These are phyloP conservation scores for Myiozetetes cayanensis DNA, from an alignment of 2,113 vertebrate species.

Conservation along the genomic window DNA sequence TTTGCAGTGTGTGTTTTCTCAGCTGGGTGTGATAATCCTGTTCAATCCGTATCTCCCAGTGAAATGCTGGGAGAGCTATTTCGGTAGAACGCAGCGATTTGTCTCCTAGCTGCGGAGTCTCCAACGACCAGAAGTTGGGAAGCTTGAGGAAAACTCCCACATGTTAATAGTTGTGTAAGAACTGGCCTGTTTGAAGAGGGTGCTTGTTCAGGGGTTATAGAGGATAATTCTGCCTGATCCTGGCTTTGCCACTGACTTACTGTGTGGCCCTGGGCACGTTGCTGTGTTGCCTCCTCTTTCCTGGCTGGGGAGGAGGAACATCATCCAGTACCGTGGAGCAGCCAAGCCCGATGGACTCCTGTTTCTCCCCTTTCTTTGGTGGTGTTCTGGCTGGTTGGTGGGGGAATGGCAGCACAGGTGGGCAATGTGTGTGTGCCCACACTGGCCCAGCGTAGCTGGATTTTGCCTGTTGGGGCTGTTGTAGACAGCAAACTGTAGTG, in stretches of 20 bases:
- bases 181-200: neutral
- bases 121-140: neutral
- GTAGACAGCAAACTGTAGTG: neutral
- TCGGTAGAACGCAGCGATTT: neutral
- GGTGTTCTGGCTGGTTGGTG: neutral
- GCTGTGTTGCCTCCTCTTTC: neutral
- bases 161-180: neutral
- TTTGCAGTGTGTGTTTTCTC: accelerated
- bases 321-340: accelerated
- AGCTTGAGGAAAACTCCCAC: neutral
- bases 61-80: accelerated
- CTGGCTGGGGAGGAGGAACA: neutral
- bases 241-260: neutral
- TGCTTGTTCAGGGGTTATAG: neutral
- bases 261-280: accelerated
- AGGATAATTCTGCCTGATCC: accelerated
- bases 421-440: accelerated
- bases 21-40: accelerated
- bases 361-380: neutral
- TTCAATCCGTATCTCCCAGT: neutral
- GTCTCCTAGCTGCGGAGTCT: accelerated
- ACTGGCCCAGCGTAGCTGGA: neutral
- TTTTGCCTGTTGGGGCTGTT: neutral
- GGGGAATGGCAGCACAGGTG: neutral
- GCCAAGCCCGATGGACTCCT: accelerated